Evolutionary conservation across 2,888 invertebrate genomes (phyloP).

Genomic region (Sarcophaga rosellei): DNA sequence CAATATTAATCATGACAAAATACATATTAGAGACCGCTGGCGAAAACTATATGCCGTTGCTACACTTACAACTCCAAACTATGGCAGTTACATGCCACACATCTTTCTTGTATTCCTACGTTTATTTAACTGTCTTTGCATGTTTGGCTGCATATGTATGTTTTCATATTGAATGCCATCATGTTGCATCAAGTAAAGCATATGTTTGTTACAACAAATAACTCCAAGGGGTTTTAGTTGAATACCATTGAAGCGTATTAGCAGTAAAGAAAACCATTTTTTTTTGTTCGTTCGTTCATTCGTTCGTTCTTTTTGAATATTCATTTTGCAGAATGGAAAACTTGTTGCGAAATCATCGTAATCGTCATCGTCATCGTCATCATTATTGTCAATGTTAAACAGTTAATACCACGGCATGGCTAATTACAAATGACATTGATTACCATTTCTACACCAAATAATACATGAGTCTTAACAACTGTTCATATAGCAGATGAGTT

Average conservation of each 20-base stretch:
- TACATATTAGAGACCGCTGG: background rate
- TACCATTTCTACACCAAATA: conserved; percentile 73
- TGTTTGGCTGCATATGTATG: no score
- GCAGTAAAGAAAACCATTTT: background rate
- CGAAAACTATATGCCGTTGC: background rate
- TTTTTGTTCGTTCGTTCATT: background rate
- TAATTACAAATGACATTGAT: conserved; percentile 75
- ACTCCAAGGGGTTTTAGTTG: background rate
- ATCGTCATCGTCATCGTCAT: background rate
- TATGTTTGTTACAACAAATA: background rate
- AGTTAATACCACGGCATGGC: conserved; percentile 49
- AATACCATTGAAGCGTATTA: no score
- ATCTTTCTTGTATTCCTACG: background rate
- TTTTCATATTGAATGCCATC: background rate
- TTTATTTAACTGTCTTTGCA: background rate
- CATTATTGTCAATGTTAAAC: conserved; percentile 55
- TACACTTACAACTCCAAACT: background rate
- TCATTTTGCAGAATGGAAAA: conserved; percentile 35
- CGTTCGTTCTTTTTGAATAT: background rate
- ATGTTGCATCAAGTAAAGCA: background rate
- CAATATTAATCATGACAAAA: background rate
- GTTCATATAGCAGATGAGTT: conserved; percentile 20
- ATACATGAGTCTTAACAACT: conserved; percentile 72
- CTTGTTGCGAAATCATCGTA: conserved; percentile 52
- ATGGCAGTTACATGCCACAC: background rate